These are phyloP conservation scores for Aphodius sticticus DNA, from an alignment of 2,888 invertebrate species.

Conservation along the genomic window DNA sequence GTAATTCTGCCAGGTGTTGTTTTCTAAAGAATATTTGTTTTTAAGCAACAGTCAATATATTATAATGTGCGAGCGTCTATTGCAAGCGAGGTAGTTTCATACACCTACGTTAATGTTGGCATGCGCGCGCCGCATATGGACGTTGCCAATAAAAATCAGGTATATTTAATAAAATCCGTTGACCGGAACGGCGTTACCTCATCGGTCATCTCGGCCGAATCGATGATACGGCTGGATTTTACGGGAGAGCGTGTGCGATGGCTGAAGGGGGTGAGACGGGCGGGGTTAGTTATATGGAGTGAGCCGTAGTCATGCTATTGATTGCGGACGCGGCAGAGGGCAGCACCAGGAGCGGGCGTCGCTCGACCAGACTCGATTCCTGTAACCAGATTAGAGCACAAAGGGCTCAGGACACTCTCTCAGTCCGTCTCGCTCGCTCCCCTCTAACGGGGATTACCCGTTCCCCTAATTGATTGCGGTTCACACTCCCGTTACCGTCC, in stretches of 20 bases:
- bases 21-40: no score
- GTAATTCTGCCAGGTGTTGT: no score
- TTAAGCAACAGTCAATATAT: no score
- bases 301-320: conserved; percentile 18
- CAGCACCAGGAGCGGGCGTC: conserved; percentile 16
- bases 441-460: conserved; percentile 39
- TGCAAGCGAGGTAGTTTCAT: no score
- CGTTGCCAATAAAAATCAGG: neutral
- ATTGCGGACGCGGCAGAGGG: conserved; percentile 25
- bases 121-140: no score
- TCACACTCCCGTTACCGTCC: conserved; percentile 45
- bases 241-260: neutral
- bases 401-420: conserved; percentile 47
- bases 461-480: conserved; percentile 50
- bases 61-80: no score
- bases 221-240: neutral
- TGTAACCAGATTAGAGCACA: conserved; percentile 57
- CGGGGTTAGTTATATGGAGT: conserved; percentile 17
- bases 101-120: no score
- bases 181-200: conserved; percentile 4
- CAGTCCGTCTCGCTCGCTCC: neutral
- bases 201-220: conserved; percentile 4
- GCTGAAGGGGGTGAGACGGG: conserved; percentile 10
- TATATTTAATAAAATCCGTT: neutral
- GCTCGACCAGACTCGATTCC: conserved; percentile 49